These are phyloP conservation scores for Trissolcus brochymenae DNA, from an alignment of 2,888 invertebrate genomes.

Conservation along the genomic window DNA sequence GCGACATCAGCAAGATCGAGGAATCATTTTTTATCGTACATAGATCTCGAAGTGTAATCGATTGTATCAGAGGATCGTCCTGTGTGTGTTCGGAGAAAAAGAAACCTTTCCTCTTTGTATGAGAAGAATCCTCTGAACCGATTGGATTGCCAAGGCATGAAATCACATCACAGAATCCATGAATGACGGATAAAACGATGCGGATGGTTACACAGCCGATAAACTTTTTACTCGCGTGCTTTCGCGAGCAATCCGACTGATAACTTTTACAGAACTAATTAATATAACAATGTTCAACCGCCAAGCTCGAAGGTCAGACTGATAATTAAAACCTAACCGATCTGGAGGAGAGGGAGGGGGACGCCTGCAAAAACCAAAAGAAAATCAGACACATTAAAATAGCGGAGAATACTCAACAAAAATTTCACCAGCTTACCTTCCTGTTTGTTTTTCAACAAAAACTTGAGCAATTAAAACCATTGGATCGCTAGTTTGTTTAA, in stretches of 20 bases:
- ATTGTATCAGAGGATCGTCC: slow-evolving; percentile 11
- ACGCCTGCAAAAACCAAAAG: no score
- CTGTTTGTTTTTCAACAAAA: background rate
- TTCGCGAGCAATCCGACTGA: no score
- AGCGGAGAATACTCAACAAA: slow-evolving; percentile 37
- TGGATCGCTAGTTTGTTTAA: no score
- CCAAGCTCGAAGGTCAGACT: no score
- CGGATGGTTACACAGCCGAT: no score
- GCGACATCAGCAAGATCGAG: slow-evolving; percentile 13
- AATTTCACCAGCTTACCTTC: slow-evolving; percentile 7
- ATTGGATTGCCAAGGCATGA: no score
- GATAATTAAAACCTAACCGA: slow-evolving; percentile 16
- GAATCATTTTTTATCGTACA: background rate
- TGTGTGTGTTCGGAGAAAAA: slow-evolving; percentile 16
- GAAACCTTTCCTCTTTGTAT: slow-evolving; percentile 16
- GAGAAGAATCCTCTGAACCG: background rate
- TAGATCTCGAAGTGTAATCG: slow-evolving; percentile 5
- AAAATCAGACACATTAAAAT: slow-evolving; percentile 34
- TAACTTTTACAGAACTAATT: no score
- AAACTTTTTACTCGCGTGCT: no score
- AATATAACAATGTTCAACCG: no score
- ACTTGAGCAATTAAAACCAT: no score
- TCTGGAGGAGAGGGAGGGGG: slow-evolving; percentile 28
- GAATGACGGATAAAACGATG: no score
- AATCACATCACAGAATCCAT: no score